Evolutionary conservation across 1,140 invertebrate genomes (phyloP), one percentile per base, ranked within the genome.

Genomic region (Bombus sibiricus): DNA sequence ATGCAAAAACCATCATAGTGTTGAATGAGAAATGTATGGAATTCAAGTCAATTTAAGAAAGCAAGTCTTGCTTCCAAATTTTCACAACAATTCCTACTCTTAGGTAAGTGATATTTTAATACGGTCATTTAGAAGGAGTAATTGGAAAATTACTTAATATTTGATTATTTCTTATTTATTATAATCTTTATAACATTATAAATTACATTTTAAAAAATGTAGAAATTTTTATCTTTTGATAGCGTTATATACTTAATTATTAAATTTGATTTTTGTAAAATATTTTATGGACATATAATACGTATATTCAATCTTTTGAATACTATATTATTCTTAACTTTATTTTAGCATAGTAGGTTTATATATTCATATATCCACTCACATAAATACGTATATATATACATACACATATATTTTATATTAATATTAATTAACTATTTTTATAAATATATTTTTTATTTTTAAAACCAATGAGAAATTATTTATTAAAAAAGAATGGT

Each of bases 101-200:
- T 72, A 80, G 43, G 83, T 84, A 71, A 84, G 82, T 78, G 69
- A 71, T 15, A 66, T 77, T 47, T 79, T 39, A 15, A 62, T 15
- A 41, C 2, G 28, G 6, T 8, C 25, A n/a, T 22, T 15, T 59
- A 37, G 10, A 32, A 53, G 25, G 34, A 74, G 64, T 43, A 66
- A 34, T 74, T 43, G 25, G 1, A 62, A 41, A 39, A 74, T 41
- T 64, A 53, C 4, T 83, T 10, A 8, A 28, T 43, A 34, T 15
- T 39, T 41, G 18, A 57, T 57, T 66, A n/a, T 39, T 53, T n/a
- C 37, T 47, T 53, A 32, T 12, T 47, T 15, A 10, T 47, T 34
- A n/a, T 22, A 71, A 69, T 68, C 28, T 39, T 15, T n/a, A 3
- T n/a, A 41, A 41, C 10, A 41, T 72, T n/a, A 41, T 72, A 41